Base-by-base conservation (phyloP, 2,113 vertebrate genomes). In the Mionectes macconnelli region DNA sequence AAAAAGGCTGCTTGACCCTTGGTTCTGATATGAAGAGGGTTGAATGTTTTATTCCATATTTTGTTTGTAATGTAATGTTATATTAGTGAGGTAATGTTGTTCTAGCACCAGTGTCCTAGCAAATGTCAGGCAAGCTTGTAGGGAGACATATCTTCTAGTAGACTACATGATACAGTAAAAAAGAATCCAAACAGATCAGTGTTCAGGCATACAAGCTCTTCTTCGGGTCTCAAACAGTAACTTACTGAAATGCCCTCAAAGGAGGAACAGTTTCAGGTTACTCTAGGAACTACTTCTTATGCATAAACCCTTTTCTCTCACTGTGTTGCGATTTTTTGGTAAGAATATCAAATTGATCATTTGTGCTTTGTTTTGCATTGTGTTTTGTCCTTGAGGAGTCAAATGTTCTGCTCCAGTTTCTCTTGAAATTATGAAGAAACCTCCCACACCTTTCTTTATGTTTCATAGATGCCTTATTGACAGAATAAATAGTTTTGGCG, bases 21-120 rank as follows among this genome's bases (percentile, higher is more conserved):
- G 81, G 66, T 84, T 62, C 35, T 72, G 23, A 45, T 33, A 69
- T 5, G 8, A 84, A 57, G 57, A 68, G 35, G 28, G 28, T 1
- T 84, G 53, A 87, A 60, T 63, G 20, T 68, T 91, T 95, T 75
- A 55, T 64, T 94, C 37, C 11, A 5, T 67, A 35, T 59, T 80
- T 74, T 93, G 73, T 84, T 94, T 52, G 44, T 40, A 78, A 75
- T 79, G 53, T 57, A 40, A 84, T 95, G 74, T 89, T 95, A 39
- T 62, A 80, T 74, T 93, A 88, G 66, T 94, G 94, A 93, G 50
- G 53, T 95, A 92, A 94, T 96, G 82, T 92, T 95, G 57, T 89
- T 95, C 63, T 49, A 95, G 72, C 94, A 79, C 70, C 75, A 42
- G 85, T 57, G 79, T 87, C 75, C 92, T 62, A 83, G 40, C 21